A percentile compares a stretch with the other conserved stretches of the same genome.
Evolutionary conservation across 2,888 invertebrate genomes (phyloP).

Genomic region (Hydraecia micacea): DNA sequence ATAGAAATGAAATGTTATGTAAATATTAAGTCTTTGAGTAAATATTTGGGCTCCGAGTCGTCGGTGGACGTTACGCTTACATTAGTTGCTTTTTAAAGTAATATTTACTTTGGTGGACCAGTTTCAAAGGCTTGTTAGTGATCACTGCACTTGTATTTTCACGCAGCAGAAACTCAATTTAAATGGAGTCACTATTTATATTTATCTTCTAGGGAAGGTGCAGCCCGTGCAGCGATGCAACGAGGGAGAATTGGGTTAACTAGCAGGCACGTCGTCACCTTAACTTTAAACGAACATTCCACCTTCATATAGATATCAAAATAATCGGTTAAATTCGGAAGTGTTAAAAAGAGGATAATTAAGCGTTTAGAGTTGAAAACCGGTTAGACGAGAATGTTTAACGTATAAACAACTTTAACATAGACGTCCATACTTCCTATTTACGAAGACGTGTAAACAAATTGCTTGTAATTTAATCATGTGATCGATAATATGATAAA

Average conservation of each 20-base stretch:
- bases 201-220: constrained; percentile 52
- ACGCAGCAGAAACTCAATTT: constrained; percentile 66
- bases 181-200: constrained; percentile 62
- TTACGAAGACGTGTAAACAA: constrained; percentile 46
- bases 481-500: constrained; percentile 41
- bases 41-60: constrained; percentile 80
- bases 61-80: constrained; percentile 81
- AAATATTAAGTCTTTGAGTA: constrained; percentile 79
- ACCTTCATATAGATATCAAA: constrained; percentile 47
- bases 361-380: constrained; percentile 47
- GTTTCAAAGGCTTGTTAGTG: constrained; percentile 70
- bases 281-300: constrained; percentile 39
- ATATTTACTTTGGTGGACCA: constrained; percentile 79
- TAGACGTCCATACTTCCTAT: constrained; percentile 46
- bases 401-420: constrained; percentile 34
- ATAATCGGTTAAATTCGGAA: constrained; percentile 44
- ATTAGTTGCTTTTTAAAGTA: constrained; percentile 78
- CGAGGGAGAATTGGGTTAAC: constrained; percentile 52
- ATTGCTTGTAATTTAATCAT: constrained; percentile 29
- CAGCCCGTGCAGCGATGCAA: constrained; percentile 36
- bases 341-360: constrained; percentile 55
- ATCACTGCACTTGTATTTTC: constrained; percentile 67
- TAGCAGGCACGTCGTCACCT: constrained; percentile 47
- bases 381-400: constrained; percentile 46
- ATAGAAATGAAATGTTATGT: constrained; percentile 81